Base-by-base conservation (phyloP, 92 coral and sea anemone genomes). In the Heliopora coerulea region DNA sequence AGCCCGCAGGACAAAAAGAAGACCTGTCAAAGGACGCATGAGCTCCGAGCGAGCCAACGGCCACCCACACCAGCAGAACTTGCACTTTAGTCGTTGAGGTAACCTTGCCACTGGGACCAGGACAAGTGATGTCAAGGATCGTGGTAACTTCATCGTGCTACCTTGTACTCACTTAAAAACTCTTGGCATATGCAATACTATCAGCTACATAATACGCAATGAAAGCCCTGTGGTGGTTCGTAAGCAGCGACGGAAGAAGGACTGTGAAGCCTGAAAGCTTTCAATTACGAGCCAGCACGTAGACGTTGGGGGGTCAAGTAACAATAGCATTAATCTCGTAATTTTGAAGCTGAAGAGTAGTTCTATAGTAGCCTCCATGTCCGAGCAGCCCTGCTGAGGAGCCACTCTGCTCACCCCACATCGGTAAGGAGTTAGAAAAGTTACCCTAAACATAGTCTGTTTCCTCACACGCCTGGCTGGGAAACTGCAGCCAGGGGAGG, bases 351-450 rank as follows among this genome's bases (percentile, higher is more conserved):
- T 30, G 81, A 58, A 42, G 65, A 50, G 20, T 27, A 46, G 60
- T 62, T 50, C 70, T 59, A 58, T 15, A 56, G 81, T 33, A 67
- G 27, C 54, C 61, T 56, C 49, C 59, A 72, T 41, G 67, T 19
- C 83, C 39, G 32, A 68, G 83, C 78, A 79, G 83, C 49, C 78
- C 78, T 79, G 17, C 62, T 20, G 29, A 76, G 81, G 67, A 31
- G 23, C 46, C 49, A 62, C 81, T 49, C 73, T 76, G 78, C 69
- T 74, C 35, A 18, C 80, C 72, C 80, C n/a, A 32, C 39, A 14
- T 15, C 35, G 77, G 40, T 54, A 66, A 54, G 82, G 82, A 62
- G 37, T 50, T 65, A 59, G 72, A 63, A 62, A 44, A 76, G 81
- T 59, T 61, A 56, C 42, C 34, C 73, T 33, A 57, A 60, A 46